Evolutionary conservation across 53 echinoderm and acorn worm species (phyloP), one percentile per base, ranked within the genome.

Genomic region (Echinometra lucunter): DNA sequence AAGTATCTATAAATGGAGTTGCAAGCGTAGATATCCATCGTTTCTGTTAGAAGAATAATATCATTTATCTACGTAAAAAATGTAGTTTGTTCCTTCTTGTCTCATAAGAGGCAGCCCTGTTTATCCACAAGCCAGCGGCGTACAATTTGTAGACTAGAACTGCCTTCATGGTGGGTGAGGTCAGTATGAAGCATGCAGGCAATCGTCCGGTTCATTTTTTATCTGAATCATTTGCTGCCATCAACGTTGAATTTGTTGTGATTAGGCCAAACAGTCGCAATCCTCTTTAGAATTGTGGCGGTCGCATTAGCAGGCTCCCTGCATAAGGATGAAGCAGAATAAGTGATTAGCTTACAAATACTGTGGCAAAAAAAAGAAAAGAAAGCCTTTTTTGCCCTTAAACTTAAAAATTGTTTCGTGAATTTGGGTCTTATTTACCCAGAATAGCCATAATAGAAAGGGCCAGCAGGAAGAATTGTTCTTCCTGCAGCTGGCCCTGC

Each of bases 301-400:
- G 83, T 28, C 83, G 83, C 45, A 83, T 83, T 5, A 83, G 83
- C n/a, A 28, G 83, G 28, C 49, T 45, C 17, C 83, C 83, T 83
- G 83, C 28, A n/a, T 45, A 83, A 19, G 28, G 7, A 83, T 32
- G 0, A 9, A 6, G 30, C 30, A 30, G 67, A 67, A 67, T 60
- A 23, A 67, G 21, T 15, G 21, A 63, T 63, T 63, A 23, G 63
- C 4, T 63, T 53, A 53, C 9, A 53, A 53, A 2, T 4, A 53
- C 53, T 11, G 4, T 4, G n/a, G n/a, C n/a, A n/a, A n/a, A n/a
- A n/a, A n/a, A n/a, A n/a, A n/a, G n/a, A n/a, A n/a, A n/a, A n/a
- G n/a, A n/a, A n/a, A n/a, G n/a, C n/a, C n/a, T n/a, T n/a, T n/a
- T n/a, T n/a, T n/a, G n/a, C n/a, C n/a, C n/a, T n/a, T n/a, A n/a